Base-by-base conservation (phyloP, 1,140 invertebrate genomes). In the Aethina tumida region DNA sequence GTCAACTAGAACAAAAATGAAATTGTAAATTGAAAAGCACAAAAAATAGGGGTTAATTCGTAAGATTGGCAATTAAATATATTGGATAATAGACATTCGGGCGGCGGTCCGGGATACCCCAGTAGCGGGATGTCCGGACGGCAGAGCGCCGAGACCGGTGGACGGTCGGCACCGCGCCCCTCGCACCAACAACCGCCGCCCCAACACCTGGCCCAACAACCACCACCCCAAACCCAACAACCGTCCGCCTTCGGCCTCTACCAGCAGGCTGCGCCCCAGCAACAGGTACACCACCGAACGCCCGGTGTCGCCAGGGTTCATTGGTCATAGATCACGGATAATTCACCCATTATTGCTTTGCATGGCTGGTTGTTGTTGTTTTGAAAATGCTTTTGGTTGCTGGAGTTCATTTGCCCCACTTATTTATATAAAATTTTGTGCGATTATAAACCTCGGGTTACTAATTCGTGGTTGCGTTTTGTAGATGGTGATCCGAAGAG, bases 401-500 rank as follows among this genome's bases (percentile, higher is more conserved):
- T 8, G 14, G 10, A 15, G 17, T 4, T 19, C 5, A 10, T 5
- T 15, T 21, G n/a, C n/a, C n/a, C n/a, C 17, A 7, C 7, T 34
- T 34, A 39, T 6, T 20, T 15, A 14, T 41, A n/a, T 21, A 18
- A 5, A 34, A 22, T 5, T 13, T 6, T 8, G 6, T 17, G 8
- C 6, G 6, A 9, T n/a, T 7, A 8, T 34, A 7, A 34, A 22
- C 6, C 10, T 8, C 20, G 6, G n/a, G n/a, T 6, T 7, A 24
- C 31, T 14, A 33, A 34, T 6, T 30, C 9, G 17, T 16, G 28
- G 28, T 42, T 28, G n/a, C n/a, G n/a, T 27, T 43, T 51, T 47
- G 41, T 45, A 60, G 59, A 52, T 61, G 52, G 57, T 59, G 37
- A 56, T 59, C 7, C 43, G 59, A 41, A 41, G 55, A 29, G 59